Evolutionary conservation across 2,797 vertebrate species (phyloP).

Genomic region (Lagocephalus sceleratus): DNA sequence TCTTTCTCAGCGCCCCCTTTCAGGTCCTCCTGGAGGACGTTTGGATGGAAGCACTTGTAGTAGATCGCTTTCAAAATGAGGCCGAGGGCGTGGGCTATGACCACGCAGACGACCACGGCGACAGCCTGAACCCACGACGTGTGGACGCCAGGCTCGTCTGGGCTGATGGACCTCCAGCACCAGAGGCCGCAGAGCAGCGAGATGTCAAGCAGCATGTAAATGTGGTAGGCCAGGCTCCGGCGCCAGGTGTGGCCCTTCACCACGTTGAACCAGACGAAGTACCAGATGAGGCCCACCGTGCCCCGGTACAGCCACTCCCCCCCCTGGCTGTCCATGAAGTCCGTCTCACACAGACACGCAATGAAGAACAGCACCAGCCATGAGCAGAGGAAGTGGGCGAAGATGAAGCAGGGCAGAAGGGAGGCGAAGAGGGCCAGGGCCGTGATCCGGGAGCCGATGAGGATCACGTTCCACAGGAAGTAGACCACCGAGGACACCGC

Average conservation of each 20-base stretch:
- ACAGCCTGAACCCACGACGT: not conserved
- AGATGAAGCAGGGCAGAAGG: slow-evolving; percentile 70
- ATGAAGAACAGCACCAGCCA: slow-evolving; percentile 81
- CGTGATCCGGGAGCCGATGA: slow-evolving; percentile 79
- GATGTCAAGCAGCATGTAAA: slow-evolving; percentile 76
- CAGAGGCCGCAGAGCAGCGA: slow-evolving; percentile 69
- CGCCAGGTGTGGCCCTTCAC: slow-evolving; percentile 55
- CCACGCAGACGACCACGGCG: not conserved
- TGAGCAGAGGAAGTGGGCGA: slow-evolving; percentile 76
- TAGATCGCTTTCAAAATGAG: slow-evolving; percentile 72
- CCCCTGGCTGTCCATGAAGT: slow-evolving; percentile 73
- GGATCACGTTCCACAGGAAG: slow-evolving; percentile 86
- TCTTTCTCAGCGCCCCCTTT: not conserved
- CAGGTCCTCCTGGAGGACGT: not conserved
- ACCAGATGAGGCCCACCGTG: slow-evolving; percentile 82
- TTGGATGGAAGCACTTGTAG: slow-evolving; percentile 81
- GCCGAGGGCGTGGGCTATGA: slow-evolving; percentile 65
- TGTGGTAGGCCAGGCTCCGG: slow-evolving; percentile 74
- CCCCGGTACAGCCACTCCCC: slow-evolving; percentile 82
- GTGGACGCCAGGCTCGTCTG: slow-evolving; percentile 5
- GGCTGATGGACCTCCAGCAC: slow-evolving; percentile 45
- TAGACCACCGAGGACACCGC: slow-evolving; percentile 60
- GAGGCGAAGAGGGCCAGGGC: slow-evolving; percentile 80
- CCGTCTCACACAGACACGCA: slow-evolving; percentile 71
- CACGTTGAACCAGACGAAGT: slow-evolving; percentile 90